Evolutionary conservation across 2,888 invertebrate species (phyloP).

Genomic region (Asteroscopus sphinx): DNA sequence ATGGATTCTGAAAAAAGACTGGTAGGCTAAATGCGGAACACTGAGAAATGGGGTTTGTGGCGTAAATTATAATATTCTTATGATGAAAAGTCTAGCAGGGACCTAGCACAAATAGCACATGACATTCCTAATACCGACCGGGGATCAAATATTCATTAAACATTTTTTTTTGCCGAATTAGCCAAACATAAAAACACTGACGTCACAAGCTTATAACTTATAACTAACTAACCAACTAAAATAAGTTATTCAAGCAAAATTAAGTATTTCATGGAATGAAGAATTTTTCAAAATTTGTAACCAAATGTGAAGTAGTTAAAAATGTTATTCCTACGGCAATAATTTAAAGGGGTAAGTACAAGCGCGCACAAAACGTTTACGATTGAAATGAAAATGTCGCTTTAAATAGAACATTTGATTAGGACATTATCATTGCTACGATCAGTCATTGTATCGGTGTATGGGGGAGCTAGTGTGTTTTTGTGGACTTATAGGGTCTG

Average conservation of each 20-base stretch:
- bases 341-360: conserved; percentile 39
- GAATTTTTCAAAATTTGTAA: conserved; percentile 12
- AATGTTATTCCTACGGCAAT: conserved; percentile 30
- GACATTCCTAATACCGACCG: no score
- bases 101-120: no score
- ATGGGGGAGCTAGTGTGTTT: conserved; percentile 6
- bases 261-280: conserved; percentile 6
- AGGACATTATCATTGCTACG: conserved; percentile 15
- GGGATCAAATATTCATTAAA: no score
- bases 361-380: conserved; percentile 21
- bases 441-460: conserved; percentile 8
- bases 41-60: no score
- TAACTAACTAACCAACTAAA: background rate
- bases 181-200: no score
- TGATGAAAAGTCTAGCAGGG: no score
- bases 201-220: background rate
- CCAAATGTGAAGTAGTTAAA: conserved; percentile 30
- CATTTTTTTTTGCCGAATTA: no score
- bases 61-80: no score
- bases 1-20: no score
- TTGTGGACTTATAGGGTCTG: background rate
- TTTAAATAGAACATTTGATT: conserved; percentile 29
- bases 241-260: conserved; percentile 22
- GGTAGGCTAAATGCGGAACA: no score
- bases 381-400: conserved; percentile 13